Conservation (phyloP, 2,888 invertebrate genomes). For the Andrena hattorfiana region DNA sequence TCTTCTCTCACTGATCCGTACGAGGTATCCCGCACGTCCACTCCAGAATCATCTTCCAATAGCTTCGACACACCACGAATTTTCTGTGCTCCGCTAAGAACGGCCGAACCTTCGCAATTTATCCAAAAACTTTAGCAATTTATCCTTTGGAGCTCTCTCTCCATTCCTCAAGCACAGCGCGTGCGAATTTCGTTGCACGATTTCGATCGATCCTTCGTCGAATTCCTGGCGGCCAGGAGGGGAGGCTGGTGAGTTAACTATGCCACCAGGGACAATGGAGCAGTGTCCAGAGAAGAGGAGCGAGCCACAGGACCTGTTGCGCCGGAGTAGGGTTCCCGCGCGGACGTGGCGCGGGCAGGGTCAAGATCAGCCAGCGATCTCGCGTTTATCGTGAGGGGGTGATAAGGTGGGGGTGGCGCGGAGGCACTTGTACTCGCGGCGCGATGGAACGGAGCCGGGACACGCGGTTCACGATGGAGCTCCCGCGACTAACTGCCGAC, state of each 20-base stretch:
- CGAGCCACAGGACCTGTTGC: conserved; percentile 30
- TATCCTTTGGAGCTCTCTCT: neutral
- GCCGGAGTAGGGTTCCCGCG: neutral
- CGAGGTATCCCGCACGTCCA: conserved; percentile 39
- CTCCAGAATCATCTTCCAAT: no score
- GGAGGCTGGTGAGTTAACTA: neutral
- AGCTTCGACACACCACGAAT: conserved; percentile 27
- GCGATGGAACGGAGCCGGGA: neutral
- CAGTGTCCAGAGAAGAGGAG: neutral
- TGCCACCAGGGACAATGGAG: neutral
- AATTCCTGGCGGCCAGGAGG: neutral
- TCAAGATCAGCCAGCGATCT: conserved; percentile 10
- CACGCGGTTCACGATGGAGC: conserved; percentile 53
- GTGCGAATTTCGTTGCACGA: no score
- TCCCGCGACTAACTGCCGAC: conserved; percentile 74
- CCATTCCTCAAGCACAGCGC: no score
- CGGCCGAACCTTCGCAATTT: neutral
- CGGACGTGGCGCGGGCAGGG: neutral
- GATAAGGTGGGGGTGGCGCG: neutral
- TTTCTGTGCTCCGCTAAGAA: neutral
- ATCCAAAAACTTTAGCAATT: neutral
- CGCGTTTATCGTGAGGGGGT: conserved; percentile 10
- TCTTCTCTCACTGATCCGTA: conserved; percentile 58
- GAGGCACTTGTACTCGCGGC: neutral
- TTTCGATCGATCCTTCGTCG: no score